Evolutionary conservation across 2,797 vertebrate genomes (phyloP).

Genomic region (Paedocypris micromegethes): DNA sequence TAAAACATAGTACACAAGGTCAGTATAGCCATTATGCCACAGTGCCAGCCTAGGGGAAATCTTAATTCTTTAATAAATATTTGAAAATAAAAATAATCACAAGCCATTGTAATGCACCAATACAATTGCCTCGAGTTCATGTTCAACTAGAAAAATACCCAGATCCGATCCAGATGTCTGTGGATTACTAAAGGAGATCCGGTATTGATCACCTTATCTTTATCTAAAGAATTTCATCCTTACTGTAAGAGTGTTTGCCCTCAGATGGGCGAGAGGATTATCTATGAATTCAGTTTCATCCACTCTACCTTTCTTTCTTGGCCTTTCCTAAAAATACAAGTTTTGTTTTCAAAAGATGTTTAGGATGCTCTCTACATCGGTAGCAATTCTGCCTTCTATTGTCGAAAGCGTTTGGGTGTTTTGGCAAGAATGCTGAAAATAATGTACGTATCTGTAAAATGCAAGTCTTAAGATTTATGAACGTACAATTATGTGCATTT

Average conservation of each 20-base stretch:
- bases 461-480: too few relatives aligned
- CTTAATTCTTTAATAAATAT: too few relatives aligned
- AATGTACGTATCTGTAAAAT: too few relatives aligned
- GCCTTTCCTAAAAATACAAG: conserved; percentile 39
- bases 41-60: too few relatives aligned
- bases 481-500: too few relatives aligned
- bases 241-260: conserved; percentile 28
- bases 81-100: too few relatives aligned
- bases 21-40: too few relatives aligned
- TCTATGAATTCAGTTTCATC: conserved; percentile 50
- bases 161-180: conserved; percentile 18
- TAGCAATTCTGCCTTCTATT: conserved; percentile 26
- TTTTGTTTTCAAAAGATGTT: conserved; percentile 44
- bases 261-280: conserved; percentile 45
- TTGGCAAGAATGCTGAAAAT: neutral
- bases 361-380: conserved; percentile 37
- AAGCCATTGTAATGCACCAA: too few relatives aligned
- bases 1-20: too few relatives aligned
- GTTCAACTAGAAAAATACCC: conserved; percentile 12
- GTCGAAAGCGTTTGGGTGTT: neutral
- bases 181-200: conserved; percentile 23
- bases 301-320: conserved; percentile 23
- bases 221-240: conserved; percentile 28
- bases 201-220: conserved; percentile 21
- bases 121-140: neutral